Evolutionary conservation across 2,113 vertebrate species (phyloP).

Genomic region (Salvelinus alpinus): DNA sequence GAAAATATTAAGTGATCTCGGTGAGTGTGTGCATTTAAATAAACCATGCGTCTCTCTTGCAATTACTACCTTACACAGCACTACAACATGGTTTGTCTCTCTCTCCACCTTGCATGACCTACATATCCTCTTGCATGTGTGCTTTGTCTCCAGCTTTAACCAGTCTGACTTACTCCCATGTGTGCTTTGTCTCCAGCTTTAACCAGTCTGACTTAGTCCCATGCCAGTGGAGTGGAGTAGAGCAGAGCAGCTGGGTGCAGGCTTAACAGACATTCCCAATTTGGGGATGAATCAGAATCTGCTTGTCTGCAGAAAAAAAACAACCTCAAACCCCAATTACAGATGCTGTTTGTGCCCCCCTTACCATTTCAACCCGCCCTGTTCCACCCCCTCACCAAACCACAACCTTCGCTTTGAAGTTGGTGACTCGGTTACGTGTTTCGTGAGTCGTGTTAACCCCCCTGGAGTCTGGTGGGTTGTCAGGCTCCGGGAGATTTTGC

Average conservation of each 20-base stretch:
- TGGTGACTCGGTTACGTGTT: slow-evolving; percentile 41
- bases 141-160: slow-evolving; percentile 21
- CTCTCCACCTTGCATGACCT: neutral
- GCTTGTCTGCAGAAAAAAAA: slow-evolving; percentile 59
- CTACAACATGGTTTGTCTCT: slow-evolving; percentile 9
- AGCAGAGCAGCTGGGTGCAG: slow-evolving; percentile 35
- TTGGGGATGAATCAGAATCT: slow-evolving; percentile 59
- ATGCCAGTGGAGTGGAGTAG: slow-evolving; percentile 16
- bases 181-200: slow-evolving; percentile 17
- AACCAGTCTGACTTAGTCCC: slow-evolving; percentile 23
- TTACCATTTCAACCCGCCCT: slow-evolving; percentile 41
- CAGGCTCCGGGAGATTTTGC: slow-evolving; percentile 28
- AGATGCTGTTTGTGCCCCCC: slow-evolving; percentile 61
- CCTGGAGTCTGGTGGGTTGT: slow-evolving; percentile 23
- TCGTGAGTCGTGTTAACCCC: slow-evolving; percentile 40
- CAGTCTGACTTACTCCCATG: slow-evolving; percentile 10
- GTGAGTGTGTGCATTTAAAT: slow-evolving; percentile 7
- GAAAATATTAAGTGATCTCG: slow-evolving; percentile 39
- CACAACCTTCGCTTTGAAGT: slow-evolving; percentile 60
- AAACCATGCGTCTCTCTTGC: too few relatives aligned
- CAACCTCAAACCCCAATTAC: slow-evolving; percentile 68
- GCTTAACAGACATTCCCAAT: slow-evolving; percentile 48
- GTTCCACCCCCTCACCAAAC: slow-evolving; percentile 21
- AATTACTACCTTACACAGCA: too few relatives aligned
- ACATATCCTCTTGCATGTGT: neutral